Conservation (phyloP, 1,140 invertebrate genomes). For the Drosophila azteca region DNA sequence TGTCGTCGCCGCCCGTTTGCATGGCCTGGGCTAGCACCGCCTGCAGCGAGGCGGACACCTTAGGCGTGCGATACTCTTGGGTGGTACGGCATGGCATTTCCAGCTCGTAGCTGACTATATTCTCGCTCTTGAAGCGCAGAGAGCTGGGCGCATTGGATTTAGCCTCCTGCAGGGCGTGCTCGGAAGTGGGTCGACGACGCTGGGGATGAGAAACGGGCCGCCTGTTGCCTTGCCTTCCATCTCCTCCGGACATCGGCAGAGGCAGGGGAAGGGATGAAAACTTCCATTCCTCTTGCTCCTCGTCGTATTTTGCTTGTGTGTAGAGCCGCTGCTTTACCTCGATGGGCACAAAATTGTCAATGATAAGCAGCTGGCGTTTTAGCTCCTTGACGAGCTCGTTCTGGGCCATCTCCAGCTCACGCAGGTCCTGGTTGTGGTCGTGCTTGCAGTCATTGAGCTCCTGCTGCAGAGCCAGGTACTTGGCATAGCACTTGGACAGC, state of each 20-base stretch:
- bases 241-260: constrained; percentile 55
- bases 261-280: constrained; percentile 82
- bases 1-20: constrained; percentile 89
- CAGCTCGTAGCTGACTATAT: constrained; percentile 92
- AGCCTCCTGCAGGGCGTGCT: constrained; percentile 88
- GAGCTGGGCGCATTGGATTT: constrained; percentile 84
- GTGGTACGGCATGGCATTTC: constrained; percentile 92
- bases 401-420: constrained; percentile 92
- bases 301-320: constrained; percentile 91
- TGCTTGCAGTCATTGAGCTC: constrained; percentile 94
- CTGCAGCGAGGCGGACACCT: constrained; percentile 89
- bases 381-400: constrained; percentile 91
- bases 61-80: constrained; percentile 90
- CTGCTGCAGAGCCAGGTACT: constrained; percentile 85
- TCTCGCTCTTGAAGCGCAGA: constrained; percentile 90
- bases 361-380: constrained; percentile 93
- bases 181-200: constrained; percentile 88
- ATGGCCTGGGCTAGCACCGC: constrained; percentile 90
- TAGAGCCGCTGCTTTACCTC: constrained; percentile 94
- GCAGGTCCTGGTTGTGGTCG: constrained; percentile 90
- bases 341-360: constrained; percentile 98
- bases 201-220: constrained; percentile 88
- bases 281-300: constrained; percentile 94
- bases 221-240: constrained; percentile 84
- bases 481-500: constrained; percentile 87